Percentiles rank a stretch among this genome's conserved stretches.
phyloP scores from a whole-genome alignment of 2,113 vertebrate genomes.

The Cacatua alba region DNA sequence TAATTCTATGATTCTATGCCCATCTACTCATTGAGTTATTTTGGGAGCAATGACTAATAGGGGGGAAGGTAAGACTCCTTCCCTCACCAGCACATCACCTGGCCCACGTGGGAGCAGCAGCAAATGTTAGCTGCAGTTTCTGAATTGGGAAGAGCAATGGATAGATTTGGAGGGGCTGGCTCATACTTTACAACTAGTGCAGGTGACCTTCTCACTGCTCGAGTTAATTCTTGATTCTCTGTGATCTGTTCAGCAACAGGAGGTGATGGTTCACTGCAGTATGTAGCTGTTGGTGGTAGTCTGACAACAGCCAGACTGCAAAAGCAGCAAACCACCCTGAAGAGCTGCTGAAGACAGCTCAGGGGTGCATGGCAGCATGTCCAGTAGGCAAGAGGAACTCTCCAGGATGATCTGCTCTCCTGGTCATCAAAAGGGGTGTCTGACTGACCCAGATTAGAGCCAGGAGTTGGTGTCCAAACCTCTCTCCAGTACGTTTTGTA shows the following conservation, averaged over 20 bases:
- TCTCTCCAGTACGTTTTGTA: background rate
- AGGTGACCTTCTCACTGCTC: background rate
- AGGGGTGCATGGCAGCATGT: fast-evolving
- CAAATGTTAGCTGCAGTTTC: background rate
- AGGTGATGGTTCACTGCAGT: background rate
- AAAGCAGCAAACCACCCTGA: background rate
- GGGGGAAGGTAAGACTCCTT: background rate
- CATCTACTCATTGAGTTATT: background rate
- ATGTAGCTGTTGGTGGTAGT: background rate
- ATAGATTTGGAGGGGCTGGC: background rate
- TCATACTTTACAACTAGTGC: background rate
- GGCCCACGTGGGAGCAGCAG: background rate
- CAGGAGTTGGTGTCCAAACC: background rate
- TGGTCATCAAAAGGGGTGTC: background rate
- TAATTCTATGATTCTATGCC: background rate
- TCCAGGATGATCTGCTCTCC: background rate
- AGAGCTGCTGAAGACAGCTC: background rate
- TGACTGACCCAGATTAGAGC: background rate
- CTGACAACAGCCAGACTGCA: background rate
- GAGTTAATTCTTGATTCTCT: background rate
- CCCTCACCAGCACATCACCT: fast-evolving
- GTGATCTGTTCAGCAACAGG: background rate
- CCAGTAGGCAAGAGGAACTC: background rate
- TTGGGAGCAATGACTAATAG: background rate
- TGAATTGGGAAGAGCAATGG: background rate